Conservation (phyloP, 1,140 invertebrate genomes). For the Drosophila leontia region DNA sequence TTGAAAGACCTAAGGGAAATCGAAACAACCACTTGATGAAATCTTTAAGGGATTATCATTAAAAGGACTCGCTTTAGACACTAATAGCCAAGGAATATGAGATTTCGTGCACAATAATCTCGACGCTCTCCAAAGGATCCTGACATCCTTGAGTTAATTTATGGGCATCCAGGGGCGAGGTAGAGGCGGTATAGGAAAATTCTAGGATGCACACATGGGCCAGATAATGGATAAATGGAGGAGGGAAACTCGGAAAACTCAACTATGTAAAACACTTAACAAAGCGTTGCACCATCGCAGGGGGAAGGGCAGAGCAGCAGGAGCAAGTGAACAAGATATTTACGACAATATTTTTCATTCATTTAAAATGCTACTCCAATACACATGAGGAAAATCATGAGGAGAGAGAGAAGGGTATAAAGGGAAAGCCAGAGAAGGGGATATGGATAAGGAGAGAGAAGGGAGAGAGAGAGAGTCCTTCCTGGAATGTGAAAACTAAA, state of each 20-base stretch:
- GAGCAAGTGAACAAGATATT: conserved; percentile 64
- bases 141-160: conserved; percentile 51
- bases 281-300: conserved; percentile 68
- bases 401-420: background rate
- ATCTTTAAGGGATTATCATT: conserved; percentile 15
- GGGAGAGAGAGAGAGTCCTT: background rate
- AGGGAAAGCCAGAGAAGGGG: conserved; percentile 5
- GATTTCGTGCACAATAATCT: conserved; percentile 25
- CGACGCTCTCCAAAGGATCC: conserved; percentile 9
- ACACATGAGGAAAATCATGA: conserved; percentile 35
- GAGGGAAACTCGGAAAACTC: conserved; percentile 28
- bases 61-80: background rate
- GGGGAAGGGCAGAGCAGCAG: conserved; percentile 12
- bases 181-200: background rate
- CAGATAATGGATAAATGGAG: conserved; percentile 19
- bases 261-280: conserved; percentile 73
- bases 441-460: background rate
- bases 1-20: background rate
- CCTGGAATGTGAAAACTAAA: conserved; percentile 28
- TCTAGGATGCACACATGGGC: conserved; percentile 27
- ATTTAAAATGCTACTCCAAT: conserved; percentile 81
- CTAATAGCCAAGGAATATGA: conserved; percentile 6
- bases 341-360: conserved; percentile 82
- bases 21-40: conserved; percentile 30
- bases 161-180: conserved; percentile 31